Percentiles rank a stretch among this genome's conserved stretches.
These are phyloP conservation scores for Enteromius mattozi DNA, from an alignment of 2,797 vertebrate genomes.

Conservation along the genomic window DNA sequence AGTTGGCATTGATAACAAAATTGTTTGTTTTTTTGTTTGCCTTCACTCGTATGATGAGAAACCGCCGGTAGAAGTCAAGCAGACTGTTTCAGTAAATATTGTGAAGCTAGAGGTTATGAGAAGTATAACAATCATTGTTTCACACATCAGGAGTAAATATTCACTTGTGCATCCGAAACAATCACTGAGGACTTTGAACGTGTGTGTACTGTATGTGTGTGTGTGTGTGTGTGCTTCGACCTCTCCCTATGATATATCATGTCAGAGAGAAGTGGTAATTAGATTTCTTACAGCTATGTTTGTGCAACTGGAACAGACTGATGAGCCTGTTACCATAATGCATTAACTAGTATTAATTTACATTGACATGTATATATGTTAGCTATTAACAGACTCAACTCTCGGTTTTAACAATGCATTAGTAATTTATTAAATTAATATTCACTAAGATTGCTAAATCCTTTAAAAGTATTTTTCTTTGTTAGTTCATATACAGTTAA, in stretches of 20 bases:
- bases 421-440: neutral
- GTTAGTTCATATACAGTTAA: neutral
- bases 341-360: neutral
- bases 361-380: neutral
- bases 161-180: neutral
- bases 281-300: neutral
- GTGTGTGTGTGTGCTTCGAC: too few relatives aligned
- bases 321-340: neutral
- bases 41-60: too few relatives aligned
- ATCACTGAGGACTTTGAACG: neutral
- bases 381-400: neutral
- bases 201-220: too few relatives aligned
- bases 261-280: neutral
- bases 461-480: neutral
- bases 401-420: neutral
- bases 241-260: neutral
- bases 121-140: neutral
- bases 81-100: neutral
- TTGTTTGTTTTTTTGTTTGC: too few relatives aligned
- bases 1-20: neutral
- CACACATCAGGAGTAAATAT: neutral
- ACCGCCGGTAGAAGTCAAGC: neutral
- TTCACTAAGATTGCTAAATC: neutral
- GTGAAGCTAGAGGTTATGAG: neutral
- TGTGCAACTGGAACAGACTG: neutral